phyloP scores from a whole-genome alignment of 2,797 vertebrate species.

The Sitta carolinensis region DNA sequence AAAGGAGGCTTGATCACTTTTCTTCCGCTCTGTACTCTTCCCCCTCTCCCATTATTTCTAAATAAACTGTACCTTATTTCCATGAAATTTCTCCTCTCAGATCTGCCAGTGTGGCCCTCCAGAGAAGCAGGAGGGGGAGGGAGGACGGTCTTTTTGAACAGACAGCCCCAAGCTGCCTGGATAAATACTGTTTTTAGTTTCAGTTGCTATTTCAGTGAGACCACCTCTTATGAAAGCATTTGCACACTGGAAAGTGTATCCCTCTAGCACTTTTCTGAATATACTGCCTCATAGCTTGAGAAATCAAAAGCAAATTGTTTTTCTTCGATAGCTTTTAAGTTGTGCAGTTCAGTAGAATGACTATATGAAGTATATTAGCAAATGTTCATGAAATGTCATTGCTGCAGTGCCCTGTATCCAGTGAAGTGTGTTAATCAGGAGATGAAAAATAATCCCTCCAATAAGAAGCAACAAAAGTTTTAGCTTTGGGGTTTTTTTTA shows the following conservation, averaged over 20 bases:
- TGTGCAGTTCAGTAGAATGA: not conserved
- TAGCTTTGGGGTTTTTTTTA: not conserved
- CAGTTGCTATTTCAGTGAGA: constrained; percentile 48
- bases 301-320: constrained; percentile 56
- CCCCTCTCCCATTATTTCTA: not conserved
- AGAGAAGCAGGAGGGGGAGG: not conserved
- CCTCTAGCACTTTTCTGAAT: constrained; percentile 32
- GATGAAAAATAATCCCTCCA: not conserved
- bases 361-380: not conserved
- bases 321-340: constrained; percentile 13
- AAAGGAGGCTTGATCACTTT: not conserved
- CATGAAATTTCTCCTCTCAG: constrained; percentile 28
- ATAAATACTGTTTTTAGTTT: constrained; percentile 47
- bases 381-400: not conserved
- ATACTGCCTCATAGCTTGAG: not conserved
- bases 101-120: constrained; percentile 45
- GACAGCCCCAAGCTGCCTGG: constrained; percentile 35
- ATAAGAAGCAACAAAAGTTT: not conserved
- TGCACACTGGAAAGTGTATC: not conserved
- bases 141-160: not conserved
- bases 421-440: not conserved
- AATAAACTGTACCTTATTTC: constrained; percentile 54
- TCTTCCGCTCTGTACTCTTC: not conserved
- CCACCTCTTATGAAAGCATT: constrained; percentile 53
- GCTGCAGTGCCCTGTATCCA: not conserved